Evolutionary conservation across 2,113 vertebrate species (phyloP).

Genomic region (Xenopus laevis): DNA sequence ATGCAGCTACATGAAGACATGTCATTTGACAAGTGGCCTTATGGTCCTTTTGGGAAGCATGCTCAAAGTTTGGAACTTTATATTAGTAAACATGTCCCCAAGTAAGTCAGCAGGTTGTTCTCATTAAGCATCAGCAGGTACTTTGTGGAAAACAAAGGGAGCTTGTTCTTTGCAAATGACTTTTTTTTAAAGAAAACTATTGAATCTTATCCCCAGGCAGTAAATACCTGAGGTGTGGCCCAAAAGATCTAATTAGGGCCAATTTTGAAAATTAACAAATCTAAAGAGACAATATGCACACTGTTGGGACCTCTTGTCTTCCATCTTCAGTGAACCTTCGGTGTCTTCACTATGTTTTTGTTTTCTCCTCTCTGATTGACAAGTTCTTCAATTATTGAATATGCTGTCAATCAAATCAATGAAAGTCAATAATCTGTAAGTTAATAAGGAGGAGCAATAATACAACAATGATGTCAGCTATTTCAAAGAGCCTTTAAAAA

Average conservation of each 20-base stretch:
- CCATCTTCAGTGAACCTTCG: background rate
- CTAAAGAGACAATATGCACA: slow-evolving; percentile 10
- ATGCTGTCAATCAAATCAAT: no score
- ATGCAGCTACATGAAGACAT: no score
- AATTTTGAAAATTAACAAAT: slow-evolving; percentile 22
- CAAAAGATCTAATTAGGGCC: slow-evolving; percentile 22
- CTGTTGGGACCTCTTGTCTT: background rate
- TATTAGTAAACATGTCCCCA: background rate
- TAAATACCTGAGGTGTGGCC: slow-evolving; percentile 24
- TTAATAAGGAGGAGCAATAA: no score
- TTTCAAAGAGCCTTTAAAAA: no score
- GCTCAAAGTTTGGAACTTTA: background rate
- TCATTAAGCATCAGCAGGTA: background rate
- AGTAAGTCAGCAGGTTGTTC: no score
- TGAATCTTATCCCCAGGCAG: slow-evolving; percentile 7
- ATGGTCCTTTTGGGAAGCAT: background rate
- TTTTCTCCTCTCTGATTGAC: no score
- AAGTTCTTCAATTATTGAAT: no score
- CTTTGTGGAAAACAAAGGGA: background rate
- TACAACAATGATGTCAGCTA: no score
- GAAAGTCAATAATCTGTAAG: no score
- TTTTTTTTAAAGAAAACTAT: background rate
- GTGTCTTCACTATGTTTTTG: no score
- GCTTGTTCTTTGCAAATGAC: background rate
- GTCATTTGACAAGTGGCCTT: no score